Percentiles rank a stretch among this genome's conserved stretches.
Conservation (phyloP, 2,888 invertebrate genomes). For the Xylota segnis region DNA sequence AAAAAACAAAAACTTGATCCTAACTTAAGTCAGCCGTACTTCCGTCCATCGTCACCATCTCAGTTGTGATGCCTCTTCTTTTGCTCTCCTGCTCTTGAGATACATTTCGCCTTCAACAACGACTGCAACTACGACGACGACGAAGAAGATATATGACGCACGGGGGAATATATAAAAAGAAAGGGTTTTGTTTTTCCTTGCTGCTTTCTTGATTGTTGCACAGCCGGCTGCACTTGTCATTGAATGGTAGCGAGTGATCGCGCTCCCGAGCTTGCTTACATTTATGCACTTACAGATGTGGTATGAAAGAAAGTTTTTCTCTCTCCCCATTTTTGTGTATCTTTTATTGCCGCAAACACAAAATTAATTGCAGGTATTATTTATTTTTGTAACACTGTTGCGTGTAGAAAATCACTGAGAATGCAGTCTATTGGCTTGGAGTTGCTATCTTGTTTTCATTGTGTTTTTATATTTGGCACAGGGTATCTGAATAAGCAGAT, state of each 20-base stretch:
- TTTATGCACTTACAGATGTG: conserved; percentile 43
- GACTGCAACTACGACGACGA: too few species aligned
- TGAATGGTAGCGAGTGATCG: conserved; percentile 23
- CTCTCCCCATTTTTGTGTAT: conserved; percentile 29
- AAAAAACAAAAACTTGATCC: conserved; percentile 75
- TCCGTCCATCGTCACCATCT: conserved; percentile 44
- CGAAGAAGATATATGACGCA: conserved; percentile 17
- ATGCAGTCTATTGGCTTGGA: not conserved
- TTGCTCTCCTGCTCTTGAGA: conserved; percentile 16
- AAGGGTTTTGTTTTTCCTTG: conserved; percentile 61
- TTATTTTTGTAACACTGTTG: conserved; percentile 54
- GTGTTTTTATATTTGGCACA: conserved; percentile 52
- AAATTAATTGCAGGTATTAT: conserved; percentile 71
- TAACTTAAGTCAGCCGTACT: conserved; percentile 70
- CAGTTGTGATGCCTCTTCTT: conserved; percentile 19
- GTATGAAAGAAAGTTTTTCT: conserved; percentile 70
- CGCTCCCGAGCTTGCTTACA: not conserved
- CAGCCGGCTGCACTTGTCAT: conserved; percentile 68
- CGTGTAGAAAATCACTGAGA: conserved; percentile 18
- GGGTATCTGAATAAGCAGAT: conserved; percentile 19
- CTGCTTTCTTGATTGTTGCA: conserved; percentile 45
- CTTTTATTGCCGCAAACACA: conserved; percentile 50
- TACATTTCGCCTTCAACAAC: conserved; percentile 38
- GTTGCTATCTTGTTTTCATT: conserved; percentile 37
- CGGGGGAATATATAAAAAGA: conserved; percentile 54